Evolutionary conservation across 2,113 vertebrate genomes (phyloP).

Genomic region (Sinosuthora webbiana): DNA sequence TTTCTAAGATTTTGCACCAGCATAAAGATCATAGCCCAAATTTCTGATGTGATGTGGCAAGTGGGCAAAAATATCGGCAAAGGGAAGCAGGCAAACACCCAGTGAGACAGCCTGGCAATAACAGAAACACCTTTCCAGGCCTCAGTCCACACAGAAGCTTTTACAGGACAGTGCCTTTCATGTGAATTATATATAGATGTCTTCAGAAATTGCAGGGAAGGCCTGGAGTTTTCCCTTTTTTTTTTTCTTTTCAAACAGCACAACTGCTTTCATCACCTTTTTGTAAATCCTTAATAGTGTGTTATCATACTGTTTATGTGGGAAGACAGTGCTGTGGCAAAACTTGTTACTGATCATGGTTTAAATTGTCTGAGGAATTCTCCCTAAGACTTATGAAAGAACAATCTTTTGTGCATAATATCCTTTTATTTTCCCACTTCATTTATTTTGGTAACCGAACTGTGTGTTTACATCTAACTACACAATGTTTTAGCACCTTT

Average conservation of each 20-base stretch:
- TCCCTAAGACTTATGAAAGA: constrained; percentile 51
- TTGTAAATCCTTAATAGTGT: background rate
- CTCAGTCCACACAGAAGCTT: background rate
- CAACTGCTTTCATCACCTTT: background rate
- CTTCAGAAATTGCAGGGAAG: background rate
- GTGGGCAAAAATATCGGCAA: background rate
- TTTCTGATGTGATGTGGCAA: background rate
- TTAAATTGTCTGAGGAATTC: constrained; percentile 68
- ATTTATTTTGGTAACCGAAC: constrained; percentile 36
- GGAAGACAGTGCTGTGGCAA: constrained; percentile 55
- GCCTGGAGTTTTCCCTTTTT: background rate
- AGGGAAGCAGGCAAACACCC: background rate
- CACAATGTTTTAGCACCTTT: constrained; percentile 19
- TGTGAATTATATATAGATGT: background rate
- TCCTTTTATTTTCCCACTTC: constrained; percentile 62
- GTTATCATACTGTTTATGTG: constrained; percentile 30
- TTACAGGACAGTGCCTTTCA: background rate
- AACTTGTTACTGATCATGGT: constrained; percentile 65
- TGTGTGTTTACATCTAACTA: constrained; percentile 21
- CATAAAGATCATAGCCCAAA: background rate
- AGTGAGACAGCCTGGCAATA: background rate
- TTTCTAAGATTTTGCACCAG: background rate
- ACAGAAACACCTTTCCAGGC: background rate
- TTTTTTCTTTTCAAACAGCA: background rate
- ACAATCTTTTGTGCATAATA: constrained; percentile 55